Evolutionary conservation across 1,140 invertebrate genomes (phyloP).

Genomic region (Neodiprion fabricii): DNA sequence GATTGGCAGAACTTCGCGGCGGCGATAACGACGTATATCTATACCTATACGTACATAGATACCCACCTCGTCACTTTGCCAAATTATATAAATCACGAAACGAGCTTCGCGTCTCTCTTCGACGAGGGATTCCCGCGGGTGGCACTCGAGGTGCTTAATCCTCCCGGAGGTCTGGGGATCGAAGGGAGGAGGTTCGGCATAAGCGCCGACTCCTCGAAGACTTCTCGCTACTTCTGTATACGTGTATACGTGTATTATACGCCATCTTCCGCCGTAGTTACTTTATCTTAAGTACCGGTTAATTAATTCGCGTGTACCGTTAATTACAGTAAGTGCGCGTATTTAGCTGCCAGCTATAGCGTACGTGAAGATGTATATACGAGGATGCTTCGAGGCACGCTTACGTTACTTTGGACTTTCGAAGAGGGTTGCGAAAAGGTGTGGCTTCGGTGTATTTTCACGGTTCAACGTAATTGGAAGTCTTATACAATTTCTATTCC

Average conservation of each 20-base stretch:
- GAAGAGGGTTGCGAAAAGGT: background rate
- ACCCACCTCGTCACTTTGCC: constrained; percentile 1
- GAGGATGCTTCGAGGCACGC: background rate
- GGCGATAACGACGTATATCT: background rate
- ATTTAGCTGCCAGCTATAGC: background rate
- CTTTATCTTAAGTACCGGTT: background rate
- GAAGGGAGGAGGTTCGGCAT: background rate
- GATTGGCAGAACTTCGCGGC: background rate
- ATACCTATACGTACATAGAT: background rate
- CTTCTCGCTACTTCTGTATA: background rate
- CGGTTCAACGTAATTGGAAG: background rate
- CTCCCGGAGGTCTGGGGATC: background rate
- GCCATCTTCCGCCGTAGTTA: background rate
- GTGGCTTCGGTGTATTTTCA: background rate
- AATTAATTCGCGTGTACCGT: constrained; percentile 1
- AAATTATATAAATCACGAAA: constrained; percentile 3
- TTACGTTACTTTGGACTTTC: background rate
- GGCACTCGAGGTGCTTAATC: constrained; percentile 5
- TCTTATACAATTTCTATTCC: background rate
- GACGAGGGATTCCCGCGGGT: background rate
- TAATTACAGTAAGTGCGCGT: constrained; percentile 2
- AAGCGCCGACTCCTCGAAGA: background rate
- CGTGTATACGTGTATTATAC: background rate
- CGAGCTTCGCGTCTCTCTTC: background rate
- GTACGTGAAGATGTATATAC: background rate